Percentiles rank a stretch among this genome's conserved stretches.
These are phyloP conservation scores for Ardeotis arabs DNA, from an alignment of 2,113 vertebrate species.

Conservation along the genomic window DNA sequence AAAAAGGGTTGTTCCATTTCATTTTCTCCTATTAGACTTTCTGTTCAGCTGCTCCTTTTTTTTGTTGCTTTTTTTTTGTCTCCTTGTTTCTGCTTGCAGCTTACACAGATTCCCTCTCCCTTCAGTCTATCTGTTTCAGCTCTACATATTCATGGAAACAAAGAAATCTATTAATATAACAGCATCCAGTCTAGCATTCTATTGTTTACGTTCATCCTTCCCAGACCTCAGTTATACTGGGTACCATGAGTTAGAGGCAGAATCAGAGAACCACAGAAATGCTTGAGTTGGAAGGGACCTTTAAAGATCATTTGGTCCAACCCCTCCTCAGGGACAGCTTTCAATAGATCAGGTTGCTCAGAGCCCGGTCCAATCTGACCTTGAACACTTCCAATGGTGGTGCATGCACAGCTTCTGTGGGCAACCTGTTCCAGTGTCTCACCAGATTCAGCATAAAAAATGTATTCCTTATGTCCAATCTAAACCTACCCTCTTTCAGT, in stretches of 20 bases:
- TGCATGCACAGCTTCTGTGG: neutral
- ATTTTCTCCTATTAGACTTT: neutral
- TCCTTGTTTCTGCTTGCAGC: neutral
- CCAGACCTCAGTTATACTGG: neutral
- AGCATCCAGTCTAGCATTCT: neutral
- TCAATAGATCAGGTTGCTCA: neutral
- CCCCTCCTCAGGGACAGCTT: rapidly evolving
- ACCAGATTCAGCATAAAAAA: neutral
- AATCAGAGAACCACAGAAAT: neutral
- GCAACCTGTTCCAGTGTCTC: neutral
- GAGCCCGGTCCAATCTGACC: neutral
- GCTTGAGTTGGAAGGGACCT: neutral
- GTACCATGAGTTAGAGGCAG: neutral
- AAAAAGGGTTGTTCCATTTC: neutral
- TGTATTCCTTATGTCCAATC: neutral
- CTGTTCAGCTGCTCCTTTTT: neutral
- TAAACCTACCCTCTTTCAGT: neutral
- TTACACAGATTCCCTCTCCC: neutral
- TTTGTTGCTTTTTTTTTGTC: neutral
- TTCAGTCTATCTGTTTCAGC: neutral
- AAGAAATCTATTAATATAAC: neutral
- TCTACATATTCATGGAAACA: neutral
- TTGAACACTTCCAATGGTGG: neutral
- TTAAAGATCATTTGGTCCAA: neutral
- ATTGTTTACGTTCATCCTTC: neutral